Evolutionary conservation across 2,888 invertebrate genomes (phyloP).

Genomic region (Sturmia bella): DNA sequence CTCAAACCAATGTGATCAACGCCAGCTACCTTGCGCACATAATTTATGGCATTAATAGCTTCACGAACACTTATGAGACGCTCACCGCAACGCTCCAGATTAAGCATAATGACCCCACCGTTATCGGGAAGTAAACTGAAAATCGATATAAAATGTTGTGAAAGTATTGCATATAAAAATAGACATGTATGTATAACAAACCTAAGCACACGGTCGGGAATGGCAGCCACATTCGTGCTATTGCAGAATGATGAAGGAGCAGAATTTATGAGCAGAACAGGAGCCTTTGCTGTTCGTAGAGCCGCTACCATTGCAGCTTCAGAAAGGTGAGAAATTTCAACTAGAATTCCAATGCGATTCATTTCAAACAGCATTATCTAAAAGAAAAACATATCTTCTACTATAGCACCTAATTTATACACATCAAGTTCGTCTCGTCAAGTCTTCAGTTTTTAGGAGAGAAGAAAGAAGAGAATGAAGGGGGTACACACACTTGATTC

Average conservation of each 20-base stretch:
- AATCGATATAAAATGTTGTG: too few relatives aligned
- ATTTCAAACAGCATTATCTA: slow-evolving; percentile 86
- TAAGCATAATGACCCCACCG: slow-evolving; percentile 86
- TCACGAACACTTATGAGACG: slow-evolving; percentile 80
- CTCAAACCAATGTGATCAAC: slow-evolving; percentile 87
- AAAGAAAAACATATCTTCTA: slow-evolving; percentile 58
- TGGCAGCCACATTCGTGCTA: slow-evolving; percentile 87
- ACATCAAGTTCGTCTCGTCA: too few relatives aligned
- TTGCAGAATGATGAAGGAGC: slow-evolving; percentile 85
- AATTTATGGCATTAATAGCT: slow-evolving; percentile 85
- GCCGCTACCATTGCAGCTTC: slow-evolving; percentile 85
- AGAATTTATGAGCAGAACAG: slow-evolving; percentile 86
- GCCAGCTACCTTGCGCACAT: slow-evolving; percentile 85
- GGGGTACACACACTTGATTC: too few relatives aligned
- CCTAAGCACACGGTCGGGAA: slow-evolving; percentile 91
- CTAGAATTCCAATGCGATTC: slow-evolving; percentile 87
- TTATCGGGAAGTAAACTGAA: slow-evolving; percentile 82
- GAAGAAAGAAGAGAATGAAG: too few relatives aligned
- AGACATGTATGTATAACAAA: slow-evolving; percentile 62
- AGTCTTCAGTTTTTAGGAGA: too few relatives aligned
- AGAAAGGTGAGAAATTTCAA: slow-evolving; percentile 86
- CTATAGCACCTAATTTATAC: too few relatives aligned
- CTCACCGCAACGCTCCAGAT: slow-evolving; percentile 83
- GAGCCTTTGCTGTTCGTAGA: slow-evolving; percentile 84
- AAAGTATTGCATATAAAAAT: not conserved